Base-by-base conservation (phyloP, 2,888 invertebrate genomes). In the Xylocampa areola region DNA sequence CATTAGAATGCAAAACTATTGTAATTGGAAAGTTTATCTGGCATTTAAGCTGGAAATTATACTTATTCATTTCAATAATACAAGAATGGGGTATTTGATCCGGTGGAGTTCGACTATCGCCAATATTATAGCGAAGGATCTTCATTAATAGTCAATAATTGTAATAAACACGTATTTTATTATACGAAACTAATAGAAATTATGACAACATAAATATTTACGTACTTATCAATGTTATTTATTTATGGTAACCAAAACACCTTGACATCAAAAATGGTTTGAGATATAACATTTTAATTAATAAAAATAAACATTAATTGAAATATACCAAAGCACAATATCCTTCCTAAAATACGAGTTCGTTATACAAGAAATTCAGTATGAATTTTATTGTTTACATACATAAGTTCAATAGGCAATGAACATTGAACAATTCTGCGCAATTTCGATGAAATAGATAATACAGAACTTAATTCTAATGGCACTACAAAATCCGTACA, bases 1-100 rank as follows among this genome's bases (percentile, higher is more conserved):
- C 23, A 59, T 36, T 41, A 25, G 30, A 44, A 49, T 41, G n/a
- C n/a, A n/a, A n/a, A 55, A 32, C 7, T 45, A 50, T 35, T 44
- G 5, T n/a, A 32, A 14, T 32, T 35, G 2, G 4, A 47, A 36
- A 37, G 13, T 39, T 13, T 19, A 45, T 8, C 14, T 29, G 1
- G 11, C 13, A 16, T 44, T 33, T 21, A 17, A 39, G 11, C n/a
- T 25, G 21, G 25, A 25, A 19, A 16, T 30, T 11, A 19, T 36
- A 6, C n/a, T 44, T 40, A 23, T 27, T 32, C 10, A 8, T 3
- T 52, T 3, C 13, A 17, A 3, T 29, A n/a, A 39, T 6, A 6
- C 8, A 21, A 25, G 0, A 51, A 52, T 53, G 32, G 27, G 41
- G 14, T 36, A 39, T 27, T 32, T 32, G 17, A 41, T 47, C 25